phyloP scores from a whole-genome alignment of 2,888 invertebrate species.

The Perdita meconis region DNA sequence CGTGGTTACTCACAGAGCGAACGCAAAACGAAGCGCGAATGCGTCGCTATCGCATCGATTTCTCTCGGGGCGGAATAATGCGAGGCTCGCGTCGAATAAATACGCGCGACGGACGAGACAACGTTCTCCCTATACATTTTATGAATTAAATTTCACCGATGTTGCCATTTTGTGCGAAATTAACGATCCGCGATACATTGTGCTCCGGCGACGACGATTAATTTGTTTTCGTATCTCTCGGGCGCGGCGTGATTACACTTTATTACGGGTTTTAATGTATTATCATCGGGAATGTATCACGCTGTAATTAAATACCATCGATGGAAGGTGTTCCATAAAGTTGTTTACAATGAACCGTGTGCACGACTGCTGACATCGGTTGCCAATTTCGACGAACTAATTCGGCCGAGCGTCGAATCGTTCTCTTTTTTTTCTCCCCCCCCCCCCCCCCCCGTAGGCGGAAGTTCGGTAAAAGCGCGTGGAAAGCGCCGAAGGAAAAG shows the following conservation, averaged over 20 bases:
- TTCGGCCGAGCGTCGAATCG: not conserved
- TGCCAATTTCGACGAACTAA: conserved; percentile 25
- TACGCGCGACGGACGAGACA: not conserved
- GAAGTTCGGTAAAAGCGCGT: conserved; percentile 10
- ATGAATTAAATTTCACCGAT: conserved; percentile 31
- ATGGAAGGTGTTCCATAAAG: conserved; percentile 22
- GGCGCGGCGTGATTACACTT: conserved; percentile 29
- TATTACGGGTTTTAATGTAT: conserved; percentile 44
- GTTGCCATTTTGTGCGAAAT: conserved; percentile 27
- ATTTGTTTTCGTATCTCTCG: conserved; percentile 38
- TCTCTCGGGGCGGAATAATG: conserved; percentile 17
- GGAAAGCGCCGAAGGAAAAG: conserved; percentile 18
- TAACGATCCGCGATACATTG: conserved; percentile 33
- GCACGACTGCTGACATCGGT: not conserved
- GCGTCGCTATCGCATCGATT: conserved; percentile 8
- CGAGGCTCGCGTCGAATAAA: conserved; percentile 28
- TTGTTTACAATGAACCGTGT: conserved; percentile 17
- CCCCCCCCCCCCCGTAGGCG: not conserved
- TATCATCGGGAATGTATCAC: conserved; percentile 25
- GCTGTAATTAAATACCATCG: conserved; percentile 35
- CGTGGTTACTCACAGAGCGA: no score
- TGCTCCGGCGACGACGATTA: conserved; percentile 32
- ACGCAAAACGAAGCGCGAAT: not conserved
- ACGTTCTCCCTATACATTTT: conserved; percentile 2
- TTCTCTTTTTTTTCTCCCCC: not conserved